A percentile compares a stretch with the other conserved stretches of the same genome.
Evolutionary conservation across 1,140 invertebrate species (phyloP).

Genomic region (Philopotamus ludificatus): DNA sequence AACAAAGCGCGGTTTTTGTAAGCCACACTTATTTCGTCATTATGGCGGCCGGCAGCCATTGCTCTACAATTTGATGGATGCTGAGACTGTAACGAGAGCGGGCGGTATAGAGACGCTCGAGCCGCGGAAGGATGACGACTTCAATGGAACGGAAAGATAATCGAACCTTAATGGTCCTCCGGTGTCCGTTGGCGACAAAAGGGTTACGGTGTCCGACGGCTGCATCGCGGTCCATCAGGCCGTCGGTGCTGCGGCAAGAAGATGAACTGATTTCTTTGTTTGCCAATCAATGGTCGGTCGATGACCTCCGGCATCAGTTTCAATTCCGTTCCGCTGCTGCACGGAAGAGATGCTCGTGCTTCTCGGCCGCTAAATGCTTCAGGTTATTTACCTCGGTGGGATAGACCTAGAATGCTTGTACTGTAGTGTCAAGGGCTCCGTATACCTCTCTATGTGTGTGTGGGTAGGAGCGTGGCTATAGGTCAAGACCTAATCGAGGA

Average conservation of each 20-base stretch:
- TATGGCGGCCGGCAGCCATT: conserved; percentile 11
- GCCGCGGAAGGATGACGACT: no score
- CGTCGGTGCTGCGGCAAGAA: neutral
- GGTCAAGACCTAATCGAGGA: no score
- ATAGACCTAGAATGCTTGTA: conserved; percentile 8
- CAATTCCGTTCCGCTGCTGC: conserved; percentile 19
- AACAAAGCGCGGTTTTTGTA: conserved; percentile 15
- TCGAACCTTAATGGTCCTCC: no score
- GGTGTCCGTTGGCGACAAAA: no score
- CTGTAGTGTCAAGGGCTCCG: no score
- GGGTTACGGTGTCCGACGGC: neutral
- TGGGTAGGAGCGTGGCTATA: no score
- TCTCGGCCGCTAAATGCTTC: conserved; percentile 2
- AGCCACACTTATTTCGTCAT: conserved; percentile 26
- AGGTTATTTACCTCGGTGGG: conserved; percentile 21
- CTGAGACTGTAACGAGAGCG: no score
- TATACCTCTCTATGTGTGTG: no score
- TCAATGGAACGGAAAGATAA: no score
- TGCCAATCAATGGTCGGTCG: conserved; percentile 35
- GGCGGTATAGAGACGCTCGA: no score
- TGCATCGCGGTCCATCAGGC: neutral
- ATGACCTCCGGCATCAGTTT: conserved; percentile 30
- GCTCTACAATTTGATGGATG: conserved; percentile 12
- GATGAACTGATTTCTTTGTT: conserved; percentile 36
- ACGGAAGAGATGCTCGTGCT: conserved; percentile 23